Evolutionary conservation across 2,888 invertebrate species (phyloP), one percentile per base, ranked within the genome.

Genomic region (Catocala nupta): DNA sequence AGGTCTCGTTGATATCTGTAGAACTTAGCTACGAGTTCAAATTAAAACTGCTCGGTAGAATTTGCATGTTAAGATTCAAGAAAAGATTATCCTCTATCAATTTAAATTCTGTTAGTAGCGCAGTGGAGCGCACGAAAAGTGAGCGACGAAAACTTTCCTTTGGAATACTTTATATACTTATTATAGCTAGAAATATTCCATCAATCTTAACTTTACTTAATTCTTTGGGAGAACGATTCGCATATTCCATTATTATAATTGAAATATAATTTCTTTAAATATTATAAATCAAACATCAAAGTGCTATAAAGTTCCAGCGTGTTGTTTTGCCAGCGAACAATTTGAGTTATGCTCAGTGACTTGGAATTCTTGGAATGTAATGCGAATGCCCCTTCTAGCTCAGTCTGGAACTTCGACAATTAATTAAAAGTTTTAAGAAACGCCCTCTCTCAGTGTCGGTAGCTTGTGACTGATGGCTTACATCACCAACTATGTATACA

Each of bases 381-480:
- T 81, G 82, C 75, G 77, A 83, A 79, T 82, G 68, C 65, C 75
- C 79, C 75, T 71, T 76, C 77, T 71, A 70, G 75, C 74, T 70
- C 76, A 67, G 75, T 75, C 73, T 72, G 63, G 51, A 89, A 90
- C 87, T 90, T 86, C 77, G 81, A 81, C 87, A 85, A 89, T 90
- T 90, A 89, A 90, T 90, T 88, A 89, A 89, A 89, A 88, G 84
- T 89, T 89, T 84, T 86, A 86, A 88, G 87, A 87, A 87, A 82
- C 76, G 78, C 75, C 71, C 75, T 74, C 70, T 75, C 69, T 64
- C 63, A 34, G 59, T 42, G 54, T 54, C 50, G 48, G 53, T 60
- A 55, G 55, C 64, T 65, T 59, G 65, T 70, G 77, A 71, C 78
- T 73, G 78, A 77, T 71, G 65, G 68, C 45, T 70, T 63, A 50